phyloP scores from a whole-genome alignment of 30 jellyfish, hydroid and myxozoan species.

The Cassiopea xamachana region DNA sequence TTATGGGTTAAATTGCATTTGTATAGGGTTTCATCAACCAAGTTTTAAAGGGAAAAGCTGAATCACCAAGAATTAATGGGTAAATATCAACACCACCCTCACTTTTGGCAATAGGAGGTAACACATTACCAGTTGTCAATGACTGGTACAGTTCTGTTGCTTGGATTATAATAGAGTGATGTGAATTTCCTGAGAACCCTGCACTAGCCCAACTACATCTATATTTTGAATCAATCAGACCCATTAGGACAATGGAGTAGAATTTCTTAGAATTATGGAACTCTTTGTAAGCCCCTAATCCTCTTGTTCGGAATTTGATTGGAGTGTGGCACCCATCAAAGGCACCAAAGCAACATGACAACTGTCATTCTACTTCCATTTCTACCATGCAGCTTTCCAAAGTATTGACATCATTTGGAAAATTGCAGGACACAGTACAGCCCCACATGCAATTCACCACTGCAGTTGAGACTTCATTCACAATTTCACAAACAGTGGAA shows the following conservation, averaged over 20 bases:
- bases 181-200: slow-evolving; percentile 75
- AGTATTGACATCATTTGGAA: slow-evolving; percentile 40
- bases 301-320: slow-evolving; percentile 56
- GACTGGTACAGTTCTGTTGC: neutral
- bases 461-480: slow-evolving; percentile 10
- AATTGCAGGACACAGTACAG: neutral
- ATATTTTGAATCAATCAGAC: slow-evolving; percentile 55
- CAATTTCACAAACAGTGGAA: slow-evolving; percentile 32
- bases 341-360: slow-evolving; percentile 53
- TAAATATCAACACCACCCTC: slow-evolving; percentile 10
- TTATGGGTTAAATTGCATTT: slow-evolving; percentile 33
- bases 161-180: slow-evolving; percentile 23
- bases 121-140: neutral
- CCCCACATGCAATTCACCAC: slow-evolving; percentile 14
- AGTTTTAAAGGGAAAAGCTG: slow-evolving; percentile 39
- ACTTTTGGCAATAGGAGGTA: slow-evolving; percentile 7
- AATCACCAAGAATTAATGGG: slow-evolving; percentile 32
- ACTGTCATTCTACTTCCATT: slow-evolving; percentile 64
- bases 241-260: slow-evolving; percentile 74
- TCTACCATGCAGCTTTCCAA: slow-evolving; percentile 12
- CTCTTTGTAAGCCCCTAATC: slow-evolving; percentile 36
- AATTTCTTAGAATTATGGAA: slow-evolving; percentile 58
- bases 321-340: slow-evolving; percentile 66
- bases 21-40: slow-evolving; percentile 25
- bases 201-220: slow-evolving; percentile 63